Evolutionary conservation across 2,888 invertebrate species (phyloP).

Genomic region (Drosophila barbarae): DNA sequence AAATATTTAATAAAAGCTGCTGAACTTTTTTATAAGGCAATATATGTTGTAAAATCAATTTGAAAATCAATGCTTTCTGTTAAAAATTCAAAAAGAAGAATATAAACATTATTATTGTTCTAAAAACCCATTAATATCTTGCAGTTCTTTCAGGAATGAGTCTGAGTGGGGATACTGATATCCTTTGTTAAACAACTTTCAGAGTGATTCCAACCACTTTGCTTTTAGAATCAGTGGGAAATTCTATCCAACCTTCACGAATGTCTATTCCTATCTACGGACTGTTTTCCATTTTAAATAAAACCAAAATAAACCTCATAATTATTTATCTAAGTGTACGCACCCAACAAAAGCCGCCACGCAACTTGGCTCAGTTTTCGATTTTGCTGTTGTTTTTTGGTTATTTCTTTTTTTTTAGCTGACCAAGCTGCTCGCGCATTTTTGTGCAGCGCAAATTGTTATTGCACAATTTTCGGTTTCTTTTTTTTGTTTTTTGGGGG

Average conservation of each 20-base stretch:
- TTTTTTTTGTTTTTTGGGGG: slow-evolving; percentile 16
- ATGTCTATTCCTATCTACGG: background rate
- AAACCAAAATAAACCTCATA: background rate
- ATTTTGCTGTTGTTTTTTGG: slow-evolving; percentile 6
- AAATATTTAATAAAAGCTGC: background rate
- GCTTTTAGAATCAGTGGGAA: too few relatives aligned
- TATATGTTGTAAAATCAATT: too few relatives aligned
- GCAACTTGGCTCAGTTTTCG: slow-evolving; percentile 47
- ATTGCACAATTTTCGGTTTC: slow-evolving; percentile 71
- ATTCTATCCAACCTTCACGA: background rate
- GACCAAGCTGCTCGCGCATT: slow-evolving; percentile 70
- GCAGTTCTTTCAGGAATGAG: too few relatives aligned
- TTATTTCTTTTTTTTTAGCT: slow-evolving; percentile 29
- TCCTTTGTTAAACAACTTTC: background rate
- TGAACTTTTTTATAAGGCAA: background rate
- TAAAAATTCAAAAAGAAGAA: too few relatives aligned
- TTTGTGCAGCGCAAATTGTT: slow-evolving; percentile 77
- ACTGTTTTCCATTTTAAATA: background rate
- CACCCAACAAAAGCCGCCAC: slow-evolving; percentile 23
- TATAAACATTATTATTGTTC: too few relatives aligned
- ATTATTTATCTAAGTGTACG: background rate
- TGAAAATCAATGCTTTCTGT: too few relatives aligned
- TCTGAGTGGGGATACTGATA: too few relatives aligned
- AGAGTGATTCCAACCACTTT: background rate
- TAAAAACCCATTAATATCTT: too few relatives aligned